A percentile compares a stretch with the other conserved stretches of the same genome.
Conservation (phyloP, 2,113 vertebrate species). For the Cricetomys ansorgei region DNA sequence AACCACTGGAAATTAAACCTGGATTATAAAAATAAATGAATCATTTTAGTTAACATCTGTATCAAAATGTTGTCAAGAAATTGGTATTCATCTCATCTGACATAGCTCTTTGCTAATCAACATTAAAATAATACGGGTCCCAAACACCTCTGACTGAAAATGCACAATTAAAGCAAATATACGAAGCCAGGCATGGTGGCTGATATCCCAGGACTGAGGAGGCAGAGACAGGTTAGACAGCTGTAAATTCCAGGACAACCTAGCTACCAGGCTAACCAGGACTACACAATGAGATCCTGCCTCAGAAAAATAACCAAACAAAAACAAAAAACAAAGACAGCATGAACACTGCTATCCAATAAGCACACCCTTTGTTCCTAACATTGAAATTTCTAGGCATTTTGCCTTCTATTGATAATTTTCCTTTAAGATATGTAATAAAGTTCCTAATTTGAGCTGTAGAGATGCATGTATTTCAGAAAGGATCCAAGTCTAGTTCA, state of each 20-base stretch:
- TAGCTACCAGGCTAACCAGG: not conserved
- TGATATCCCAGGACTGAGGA: not conserved
- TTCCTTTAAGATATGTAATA: constrained; percentile 28
- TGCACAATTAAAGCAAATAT: constrained; percentile 32
- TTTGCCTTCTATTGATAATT: constrained; percentile 47
- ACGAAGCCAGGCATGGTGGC: not conserved
- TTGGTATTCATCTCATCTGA: constrained; percentile 60
- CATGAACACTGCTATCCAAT: constrained; percentile 77
- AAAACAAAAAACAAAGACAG: constrained; percentile 49
- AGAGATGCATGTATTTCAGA: constrained; percentile 15
- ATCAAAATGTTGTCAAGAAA: constrained; percentile 71
- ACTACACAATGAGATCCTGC: not conserved
- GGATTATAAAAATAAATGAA: constrained; percentile 49
- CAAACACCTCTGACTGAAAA: constrained; percentile 72
- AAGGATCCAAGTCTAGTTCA: not conserved
- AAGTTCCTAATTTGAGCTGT: not conserved
- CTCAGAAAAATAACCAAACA: not conserved
- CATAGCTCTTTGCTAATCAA: constrained; percentile 81
- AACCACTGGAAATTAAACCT: constrained; percentile 41
- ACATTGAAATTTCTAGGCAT: constrained; percentile 56
- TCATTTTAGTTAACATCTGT: constrained; percentile 78
- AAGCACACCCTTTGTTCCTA: constrained; percentile 66
- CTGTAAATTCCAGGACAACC: not conserved
- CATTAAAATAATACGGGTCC: constrained; percentile 84
- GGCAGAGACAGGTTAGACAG: not conserved